phyloP scores from a whole-genome alignment of 2,113 vertebrate genomes.

The Pipa parva region DNA sequence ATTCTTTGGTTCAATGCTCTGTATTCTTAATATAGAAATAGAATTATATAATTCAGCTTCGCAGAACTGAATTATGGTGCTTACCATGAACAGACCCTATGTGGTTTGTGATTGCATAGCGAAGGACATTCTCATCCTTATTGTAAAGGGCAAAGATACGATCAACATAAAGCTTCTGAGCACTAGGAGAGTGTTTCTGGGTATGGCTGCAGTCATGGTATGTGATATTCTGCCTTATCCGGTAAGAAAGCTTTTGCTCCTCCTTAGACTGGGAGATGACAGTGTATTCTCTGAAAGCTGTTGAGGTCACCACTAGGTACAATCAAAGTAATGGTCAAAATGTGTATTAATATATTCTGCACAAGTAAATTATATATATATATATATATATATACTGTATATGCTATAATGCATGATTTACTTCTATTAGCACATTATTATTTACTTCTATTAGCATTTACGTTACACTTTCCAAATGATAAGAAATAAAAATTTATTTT shows the following conservation, averaged over 20 bases:
- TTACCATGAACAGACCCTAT: slow-evolving; percentile 74
- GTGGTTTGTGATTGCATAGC: slow-evolving; percentile 86
- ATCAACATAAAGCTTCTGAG: slow-evolving; percentile 71
- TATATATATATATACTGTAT: too few relatives aligned
- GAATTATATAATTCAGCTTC: too few relatives aligned
- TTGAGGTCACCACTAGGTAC: slow-evolving; percentile 65
- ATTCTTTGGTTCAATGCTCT: too few relatives aligned
- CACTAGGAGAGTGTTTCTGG: slow-evolving; percentile 38
- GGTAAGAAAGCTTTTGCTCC: slow-evolving; percentile 74
- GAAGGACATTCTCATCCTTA: slow-evolving; percentile 74
- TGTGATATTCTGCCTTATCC: slow-evolving; percentile 80
- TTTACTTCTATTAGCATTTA: too few relatives aligned
- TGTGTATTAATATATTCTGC: too few relatives aligned
- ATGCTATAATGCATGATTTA: too few relatives aligned
- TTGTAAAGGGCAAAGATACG: slow-evolving; percentile 80
- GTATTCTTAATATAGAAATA: too few relatives aligned
- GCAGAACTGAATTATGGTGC: too few relatives aligned
- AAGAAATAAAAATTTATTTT: not conserved
- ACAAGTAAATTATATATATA: not conserved
- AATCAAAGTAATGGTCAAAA: not conserved
- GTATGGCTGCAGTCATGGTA: slow-evolving; percentile 67
- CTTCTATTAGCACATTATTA: too few relatives aligned
- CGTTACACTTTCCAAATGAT: not conserved
- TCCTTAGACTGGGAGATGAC: slow-evolving; percentile 58
- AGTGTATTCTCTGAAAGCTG: slow-evolving; percentile 67